Percentiles rank a stretch among this genome's conserved stretches.
Conservation (phyloP, 2,113 vertebrate species). For the Gobiocypris rarus region DNA sequence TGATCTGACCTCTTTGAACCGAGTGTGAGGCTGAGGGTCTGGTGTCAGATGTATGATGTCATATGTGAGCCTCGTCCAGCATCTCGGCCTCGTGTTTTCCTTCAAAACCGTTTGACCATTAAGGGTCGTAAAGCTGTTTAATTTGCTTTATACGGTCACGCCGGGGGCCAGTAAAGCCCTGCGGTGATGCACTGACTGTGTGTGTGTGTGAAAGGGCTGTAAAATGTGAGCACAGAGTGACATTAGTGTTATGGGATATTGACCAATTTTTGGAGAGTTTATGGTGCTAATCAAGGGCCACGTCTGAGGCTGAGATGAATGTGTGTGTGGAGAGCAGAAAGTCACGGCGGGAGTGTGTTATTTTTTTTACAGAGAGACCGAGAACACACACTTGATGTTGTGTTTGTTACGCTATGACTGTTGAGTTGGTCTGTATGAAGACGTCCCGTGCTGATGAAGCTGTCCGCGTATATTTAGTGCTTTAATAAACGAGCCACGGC, state of each 20-base stretch:
- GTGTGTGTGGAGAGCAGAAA: constrained; percentile 17
- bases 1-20: neutral
- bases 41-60: neutral
- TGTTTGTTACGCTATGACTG: neutral
- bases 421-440: neutral
- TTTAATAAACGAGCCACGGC: neutral
- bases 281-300: constrained; percentile 74
- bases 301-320: constrained; percentile 66
- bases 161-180: constrained; percentile 14
- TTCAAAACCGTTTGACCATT: constrained; percentile 20
- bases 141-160: neutral
- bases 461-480: neutral
- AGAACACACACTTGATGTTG: neutral
- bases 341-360: constrained; percentile 9
- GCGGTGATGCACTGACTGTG: neutral
- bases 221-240: constrained; percentile 67
- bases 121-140: constrained; percentile 30
- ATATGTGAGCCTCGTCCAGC: neutral
- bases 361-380: constrained; percentile 4
- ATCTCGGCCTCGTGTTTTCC: neutral
- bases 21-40: neutral
- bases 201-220: neutral
- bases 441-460: neutral
- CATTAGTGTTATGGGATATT: constrained; percentile 80
- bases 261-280: constrained; percentile 74